These are phyloP conservation scores for Julus scandinavius DNA, from an alignment of 2,888 invertebrate species.

Conservation along the genomic window DNA sequence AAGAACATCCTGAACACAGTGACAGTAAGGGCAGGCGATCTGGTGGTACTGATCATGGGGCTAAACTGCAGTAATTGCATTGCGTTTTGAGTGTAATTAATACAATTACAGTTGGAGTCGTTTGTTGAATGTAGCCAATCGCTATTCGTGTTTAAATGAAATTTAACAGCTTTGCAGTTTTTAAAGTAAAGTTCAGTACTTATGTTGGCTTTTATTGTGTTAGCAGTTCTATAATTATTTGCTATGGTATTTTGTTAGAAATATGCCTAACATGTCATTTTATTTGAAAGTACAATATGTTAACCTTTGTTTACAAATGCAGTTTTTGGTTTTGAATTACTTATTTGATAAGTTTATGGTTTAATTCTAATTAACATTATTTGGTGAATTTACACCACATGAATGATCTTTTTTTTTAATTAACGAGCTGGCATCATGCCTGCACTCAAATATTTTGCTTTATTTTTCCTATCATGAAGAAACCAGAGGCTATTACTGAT, in stretches of 20 bases:
- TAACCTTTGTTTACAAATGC: neutral
- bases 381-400: neutral
- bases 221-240: neutral
- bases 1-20: neutral
- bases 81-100: neutral
- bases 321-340: neutral
- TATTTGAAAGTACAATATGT: neutral
- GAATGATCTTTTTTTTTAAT: neutral
- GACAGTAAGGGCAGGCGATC: slow-evolving; percentile 49
- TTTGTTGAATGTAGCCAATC: neutral
- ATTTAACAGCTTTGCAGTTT: neutral
- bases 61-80: neutral
- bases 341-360: neutral
- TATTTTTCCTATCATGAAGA: neutral
- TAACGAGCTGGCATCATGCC: neutral
- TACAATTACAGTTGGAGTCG: neutral
- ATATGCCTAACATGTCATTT: neutral
- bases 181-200: neutral
- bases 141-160: neutral
- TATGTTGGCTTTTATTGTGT: slow-evolving; percentile 14
- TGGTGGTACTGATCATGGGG: slow-evolving; percentile 36
- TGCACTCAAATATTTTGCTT: neutral
- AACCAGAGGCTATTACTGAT: neutral
- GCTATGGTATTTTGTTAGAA: neutral
- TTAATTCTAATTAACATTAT: neutral